Percentiles rank a stretch among this genome's conserved stretches.
These are phyloP conservation scores for Aphelinus certus DNA, from an alignment of 1,140 invertebrate genomes.

Conservation along the genomic window DNA sequence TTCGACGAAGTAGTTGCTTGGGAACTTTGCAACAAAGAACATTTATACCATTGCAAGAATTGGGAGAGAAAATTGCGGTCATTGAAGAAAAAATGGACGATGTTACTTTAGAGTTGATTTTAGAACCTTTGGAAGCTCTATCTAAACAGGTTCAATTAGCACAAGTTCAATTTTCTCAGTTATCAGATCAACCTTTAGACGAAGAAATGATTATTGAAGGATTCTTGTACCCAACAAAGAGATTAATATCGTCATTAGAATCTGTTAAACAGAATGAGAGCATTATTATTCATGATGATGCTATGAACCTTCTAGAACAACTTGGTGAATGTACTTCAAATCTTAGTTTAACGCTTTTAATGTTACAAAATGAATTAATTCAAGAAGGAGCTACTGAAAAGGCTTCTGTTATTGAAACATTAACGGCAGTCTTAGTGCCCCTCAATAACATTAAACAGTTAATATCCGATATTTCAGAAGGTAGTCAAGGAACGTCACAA, in stretches of 20 bases:
- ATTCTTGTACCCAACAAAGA: slow-evolving; percentile 58
- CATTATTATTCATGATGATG: slow-evolving; percentile 10
- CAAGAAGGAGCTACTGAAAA: slow-evolving; percentile 45
- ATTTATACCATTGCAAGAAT: slow-evolving; percentile 45
- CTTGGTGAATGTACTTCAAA: slow-evolving; percentile 47
- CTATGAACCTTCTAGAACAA: slow-evolving; percentile 42
- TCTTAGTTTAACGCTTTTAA: slow-evolving; percentile 44
- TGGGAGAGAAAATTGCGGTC: slow-evolving; percentile 44
- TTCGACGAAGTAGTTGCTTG: slow-evolving; percentile 40
- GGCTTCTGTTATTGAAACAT: slow-evolving; percentile 55
- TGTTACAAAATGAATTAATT: slow-evolving; percentile 43
- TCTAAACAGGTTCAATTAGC: slow-evolving; percentile 55
- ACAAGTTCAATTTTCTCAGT: slow-evolving; percentile 49
- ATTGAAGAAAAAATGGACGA: slow-evolving; percentile 49
- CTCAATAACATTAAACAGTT: slow-evolving; percentile 48
- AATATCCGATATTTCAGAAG: slow-evolving; percentile 36
- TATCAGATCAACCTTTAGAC: slow-evolving; percentile 49
- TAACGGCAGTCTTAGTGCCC: slow-evolving; percentile 52
- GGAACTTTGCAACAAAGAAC: slow-evolving; percentile 46
- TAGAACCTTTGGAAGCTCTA: slow-evolving; percentile 54
- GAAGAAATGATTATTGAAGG: slow-evolving; percentile 60
- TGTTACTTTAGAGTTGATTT: slow-evolving; percentile 43
- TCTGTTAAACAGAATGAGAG: slow-evolving; percentile 35
- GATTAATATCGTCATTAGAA: slow-evolving; percentile 50
- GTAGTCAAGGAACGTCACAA: not conserved